Evolutionary conservation across 2,888 invertebrate genomes (phyloP).

Genomic region (Microctonus aethiopoides): DNA sequence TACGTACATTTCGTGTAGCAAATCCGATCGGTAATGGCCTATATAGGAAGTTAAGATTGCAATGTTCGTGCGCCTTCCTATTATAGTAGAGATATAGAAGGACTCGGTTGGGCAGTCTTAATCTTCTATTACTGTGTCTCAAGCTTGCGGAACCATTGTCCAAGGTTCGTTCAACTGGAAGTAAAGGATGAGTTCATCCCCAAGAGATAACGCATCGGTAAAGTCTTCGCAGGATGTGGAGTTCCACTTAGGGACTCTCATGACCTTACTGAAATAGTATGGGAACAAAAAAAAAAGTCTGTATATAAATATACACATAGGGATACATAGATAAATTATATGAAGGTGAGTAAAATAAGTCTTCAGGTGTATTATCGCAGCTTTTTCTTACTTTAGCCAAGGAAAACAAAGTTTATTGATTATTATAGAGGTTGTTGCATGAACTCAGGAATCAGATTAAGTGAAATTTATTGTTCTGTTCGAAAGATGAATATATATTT

Average conservation of each 20-base stretch:
- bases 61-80: constrained; percentile 6
- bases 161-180: constrained; percentile 12
- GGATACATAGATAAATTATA: too few relatives aligned
- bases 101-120: constrained; percentile 4
- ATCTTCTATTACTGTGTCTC: constrained; percentile 5
- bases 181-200: constrained; percentile 7
- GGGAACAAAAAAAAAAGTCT: neutral
- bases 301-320: neutral
- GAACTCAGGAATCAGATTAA: too few relatives aligned
- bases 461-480: too few relatives aligned
- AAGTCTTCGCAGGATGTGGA: neutral
- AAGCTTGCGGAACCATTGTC: constrained; percentile 13
- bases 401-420: too few relatives aligned
- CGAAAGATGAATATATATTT: too few relatives aligned
- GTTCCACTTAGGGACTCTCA: neutral
- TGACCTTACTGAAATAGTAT: neutral
- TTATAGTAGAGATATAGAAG: neutral
- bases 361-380: neutral
- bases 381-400: neutral
- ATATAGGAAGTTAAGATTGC: constrained; percentile 14
- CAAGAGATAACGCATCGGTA: constrained; percentile 11
- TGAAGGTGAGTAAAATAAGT: neutral
- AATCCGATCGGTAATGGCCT: constrained; percentile 15
- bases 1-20: constrained; percentile 9
- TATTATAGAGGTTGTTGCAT: too few relatives aligned